Base-by-base conservation (phyloP, 2,797 vertebrate genomes). In the Diplodus puntazzo region DNA sequence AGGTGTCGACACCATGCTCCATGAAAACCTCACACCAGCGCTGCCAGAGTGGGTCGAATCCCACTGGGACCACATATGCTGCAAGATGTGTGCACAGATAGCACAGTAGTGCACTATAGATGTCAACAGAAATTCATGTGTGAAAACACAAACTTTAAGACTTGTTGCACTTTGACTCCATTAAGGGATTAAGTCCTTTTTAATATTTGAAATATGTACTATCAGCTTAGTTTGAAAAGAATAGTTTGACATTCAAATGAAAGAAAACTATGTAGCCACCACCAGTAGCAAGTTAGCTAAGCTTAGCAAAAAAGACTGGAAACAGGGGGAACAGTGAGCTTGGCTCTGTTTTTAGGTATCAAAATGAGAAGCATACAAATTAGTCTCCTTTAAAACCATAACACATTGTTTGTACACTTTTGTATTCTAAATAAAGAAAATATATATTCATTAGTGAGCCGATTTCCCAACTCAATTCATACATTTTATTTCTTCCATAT, bases 21-120 rank as follows among this genome's bases (percentile, higher is more conserved):
- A 53, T 27, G 43, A 73, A 30, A 80, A 43, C 17, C 43, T 57
- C 49, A 81, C 50, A 82, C 62, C 45, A 74, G 39, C 1, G 1
- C 64, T 83, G 69, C 66, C 76, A 73, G 79, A 57, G 69, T 21
- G 64, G 25, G 61, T 73, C 55, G 25, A 58, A 77, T 85, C 81
- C 82, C 79, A 79, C 72, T 80, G 84, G 79, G 77, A 62, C 63
- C 59, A 76, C 84, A 76, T 74, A 80, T 84, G 75, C 21, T 69
- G 52, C 46, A 49, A 75, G 57, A 52, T 79, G 73, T 69, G 60
- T 69, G 46, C 42, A 66, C 65, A 60, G 77, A 88, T 75, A 60
- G 21, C 55, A 16, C 45, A 23, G 43, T 21, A 48, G 13, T 16
- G 48, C 72, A 39, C 50, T 10, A 57, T 62, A 48, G 5, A 57